Evolutionary conservation across 2,797 vertebrate species (phyloP).

Genomic region (Coluber constrictor): DNA sequence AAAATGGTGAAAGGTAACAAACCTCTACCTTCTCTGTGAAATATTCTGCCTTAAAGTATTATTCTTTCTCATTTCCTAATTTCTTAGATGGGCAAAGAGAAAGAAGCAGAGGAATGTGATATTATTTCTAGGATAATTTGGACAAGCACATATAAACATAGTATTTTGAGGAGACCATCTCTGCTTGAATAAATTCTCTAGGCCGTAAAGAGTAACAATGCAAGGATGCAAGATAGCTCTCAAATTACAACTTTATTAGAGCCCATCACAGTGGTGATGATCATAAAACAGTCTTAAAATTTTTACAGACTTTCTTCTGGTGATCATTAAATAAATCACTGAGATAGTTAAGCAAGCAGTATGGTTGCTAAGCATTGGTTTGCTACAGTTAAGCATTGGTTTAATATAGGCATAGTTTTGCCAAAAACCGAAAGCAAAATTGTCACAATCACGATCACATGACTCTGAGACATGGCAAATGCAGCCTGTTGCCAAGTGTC

Average conservation of each 20-base stretch:
- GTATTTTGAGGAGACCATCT: background rate
- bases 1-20: background rate
- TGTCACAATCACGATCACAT: background rate
- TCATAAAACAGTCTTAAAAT: background rate
- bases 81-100: background rate
- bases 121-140: background rate
- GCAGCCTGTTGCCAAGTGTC: background rate
- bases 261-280: background rate
- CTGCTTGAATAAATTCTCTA: background rate
- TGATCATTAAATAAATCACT: background rate
- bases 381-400: background rate
- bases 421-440: background rate
- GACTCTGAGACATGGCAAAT: background rate
- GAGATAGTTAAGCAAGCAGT: background rate
- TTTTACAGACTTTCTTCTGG: background rate
- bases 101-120: background rate
- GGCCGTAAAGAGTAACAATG: background rate
- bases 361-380: background rate
- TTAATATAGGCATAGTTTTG: background rate
- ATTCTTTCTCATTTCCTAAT: background rate
- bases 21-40: background rate
- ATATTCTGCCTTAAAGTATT: background rate
- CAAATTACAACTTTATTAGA: background rate
- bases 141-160: background rate
- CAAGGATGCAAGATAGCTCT: background rate